These are phyloP conservation scores for Limnephilus auricula DNA, from an alignment of 2,888 invertebrate genomes.

Conservation along the genomic window DNA sequence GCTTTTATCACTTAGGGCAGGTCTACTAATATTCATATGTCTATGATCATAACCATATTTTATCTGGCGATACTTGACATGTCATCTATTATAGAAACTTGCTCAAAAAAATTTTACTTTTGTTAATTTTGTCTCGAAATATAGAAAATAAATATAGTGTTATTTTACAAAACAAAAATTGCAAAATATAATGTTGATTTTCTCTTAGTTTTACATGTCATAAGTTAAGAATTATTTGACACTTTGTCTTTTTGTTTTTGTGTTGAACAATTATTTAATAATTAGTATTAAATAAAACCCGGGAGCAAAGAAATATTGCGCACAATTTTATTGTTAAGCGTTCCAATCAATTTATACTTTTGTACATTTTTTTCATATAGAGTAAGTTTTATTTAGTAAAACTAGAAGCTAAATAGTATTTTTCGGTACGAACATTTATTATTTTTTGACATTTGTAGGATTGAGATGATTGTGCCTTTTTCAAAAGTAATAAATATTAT, in stretches of 20 bases:
- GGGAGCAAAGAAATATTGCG: not conserved
- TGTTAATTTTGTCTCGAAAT: not conserved
- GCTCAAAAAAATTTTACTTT: not conserved
- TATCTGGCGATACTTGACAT: not conserved
- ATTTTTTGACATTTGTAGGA: constrained; percentile 4
- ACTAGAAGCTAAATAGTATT: not conserved
- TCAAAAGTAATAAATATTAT: not conserved
- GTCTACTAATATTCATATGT: no score
- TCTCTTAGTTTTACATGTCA: not conserved
- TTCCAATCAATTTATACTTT: constrained; percentile 2
- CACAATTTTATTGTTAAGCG: not conserved
- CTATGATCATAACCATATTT: not conserved
- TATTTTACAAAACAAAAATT: no score
- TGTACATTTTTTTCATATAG: not conserved
- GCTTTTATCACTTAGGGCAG: no score
- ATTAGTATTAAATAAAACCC: not conserved
- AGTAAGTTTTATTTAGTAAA: not conserved
- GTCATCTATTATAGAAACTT: not conserved
- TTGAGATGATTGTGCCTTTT: not conserved
- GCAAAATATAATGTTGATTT: not conserved
- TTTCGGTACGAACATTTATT: not conserved
- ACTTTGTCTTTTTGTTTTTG: not conserved
- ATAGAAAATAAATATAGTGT: not conserved
- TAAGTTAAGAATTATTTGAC: not conserved
- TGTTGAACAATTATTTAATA: not conserved